Evolutionary conservation across 2,797 vertebrate genomes (phyloP), one percentile per base, ranked within the genome.

Genomic region (Argyrosomus regius): DNA sequence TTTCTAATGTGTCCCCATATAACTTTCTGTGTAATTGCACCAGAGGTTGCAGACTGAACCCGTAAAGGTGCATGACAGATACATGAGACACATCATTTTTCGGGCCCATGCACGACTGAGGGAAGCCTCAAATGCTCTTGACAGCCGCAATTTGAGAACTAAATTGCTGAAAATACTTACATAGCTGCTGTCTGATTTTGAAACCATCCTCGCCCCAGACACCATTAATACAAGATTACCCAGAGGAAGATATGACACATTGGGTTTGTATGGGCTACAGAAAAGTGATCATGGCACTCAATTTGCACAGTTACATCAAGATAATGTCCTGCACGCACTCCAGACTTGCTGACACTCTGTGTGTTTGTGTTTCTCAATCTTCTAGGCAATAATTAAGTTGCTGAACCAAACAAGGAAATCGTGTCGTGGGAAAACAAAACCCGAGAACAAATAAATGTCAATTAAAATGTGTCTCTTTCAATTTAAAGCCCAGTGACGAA

Each of bases 121-220:
- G 64, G 73, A 81, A 85, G 59, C 74, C 75, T 82, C 72, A 73
- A 90, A 84, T 83, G 75, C 48, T 56, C 72, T 61, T 70, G 83
- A 87, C 87, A 88, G 89, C 80, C 1, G 83, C 84, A 90, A 93
- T 89, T 81, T 90, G 81, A 89, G 88, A 92, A 81, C 69, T 70
- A 90, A 93, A 93, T 92, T 81, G 84, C 73, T 53, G 26, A 83
- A 89, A 91, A 90, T 84, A 64, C 80, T 83, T 71, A 71, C 72
- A 85, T 88, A 72, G 79, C 60, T 82, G 75, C 81, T 74, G 86
- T 86, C 88, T 81, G 83, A 77, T 78, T 89, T 66, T 63, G 31
- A 83, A 87, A 77, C 52, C 69, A 45, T 59, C 58, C 64, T 75
- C 26, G 0, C 48, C 71, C 68, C 78, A 86, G 67, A 88, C 49